phyloP scores from a whole-genome alignment of 1,140 invertebrate genomes.

The Trichonephila clavata region DNA sequence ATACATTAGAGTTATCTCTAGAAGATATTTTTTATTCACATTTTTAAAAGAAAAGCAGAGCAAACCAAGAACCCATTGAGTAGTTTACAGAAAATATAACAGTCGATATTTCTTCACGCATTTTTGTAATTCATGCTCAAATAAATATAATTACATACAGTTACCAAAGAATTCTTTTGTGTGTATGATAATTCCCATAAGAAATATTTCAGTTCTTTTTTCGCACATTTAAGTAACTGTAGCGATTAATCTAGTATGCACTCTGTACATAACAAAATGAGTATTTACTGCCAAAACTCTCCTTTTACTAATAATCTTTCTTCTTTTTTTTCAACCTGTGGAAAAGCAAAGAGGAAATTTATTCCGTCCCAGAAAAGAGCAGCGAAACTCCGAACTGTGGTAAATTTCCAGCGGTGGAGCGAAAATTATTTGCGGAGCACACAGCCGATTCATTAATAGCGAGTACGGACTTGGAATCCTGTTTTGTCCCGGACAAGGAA shows the following conservation, averaged over 20 bases:
- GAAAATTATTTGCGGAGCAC: constrained; percentile 70
- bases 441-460: constrained; percentile 68
- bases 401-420: constrained; percentile 5
- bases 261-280: not conserved
- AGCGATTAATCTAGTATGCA: not conserved
- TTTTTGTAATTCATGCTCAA: no score
- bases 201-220: not conserved
- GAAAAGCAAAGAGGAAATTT: constrained; percentile 30
- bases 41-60: no score
- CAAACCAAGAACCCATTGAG: no score
- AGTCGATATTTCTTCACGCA: no score
- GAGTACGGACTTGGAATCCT: constrained; percentile 53
- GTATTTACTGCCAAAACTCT: not conserved
- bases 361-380: constrained; percentile 12
- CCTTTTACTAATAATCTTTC: not conserved
- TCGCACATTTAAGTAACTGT: not conserved
- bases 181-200: no score
- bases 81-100: no score
- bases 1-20: no score
- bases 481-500: constrained; percentile 74
- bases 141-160: no score
- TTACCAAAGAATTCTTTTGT: no score
- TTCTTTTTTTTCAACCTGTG: constrained; percentile 44
- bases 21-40: no score
- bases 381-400: not conserved